These are phyloP conservation scores for Arvicanthis niloticus DNA, from an alignment of 2,113 vertebrate genomes.

Conservation along the genomic window DNA sequence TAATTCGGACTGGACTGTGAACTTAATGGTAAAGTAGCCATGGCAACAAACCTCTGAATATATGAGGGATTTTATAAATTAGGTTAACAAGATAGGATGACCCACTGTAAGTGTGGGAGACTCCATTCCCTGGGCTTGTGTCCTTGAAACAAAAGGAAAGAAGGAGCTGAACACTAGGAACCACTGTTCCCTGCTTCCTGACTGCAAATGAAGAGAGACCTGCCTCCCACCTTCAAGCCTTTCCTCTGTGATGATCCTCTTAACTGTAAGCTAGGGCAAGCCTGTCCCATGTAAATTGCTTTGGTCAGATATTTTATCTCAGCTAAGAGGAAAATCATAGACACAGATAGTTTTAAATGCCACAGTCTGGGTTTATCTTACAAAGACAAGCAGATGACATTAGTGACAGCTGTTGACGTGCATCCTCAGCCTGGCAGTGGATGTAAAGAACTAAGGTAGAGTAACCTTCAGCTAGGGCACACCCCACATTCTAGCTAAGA, in stretches of 20 bases:
- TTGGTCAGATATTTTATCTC: neutral
- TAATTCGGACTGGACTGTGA: too few relatives aligned
- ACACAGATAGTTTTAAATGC: neutral
- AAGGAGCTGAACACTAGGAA: neutral
- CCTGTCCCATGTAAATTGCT: neutral
- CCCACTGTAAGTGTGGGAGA: neutral
- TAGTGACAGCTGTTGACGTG: neutral
- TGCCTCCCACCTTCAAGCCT: neutral
- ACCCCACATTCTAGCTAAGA: neutral
- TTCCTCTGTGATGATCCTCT: rapidly evolving
- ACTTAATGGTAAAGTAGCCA: too few relatives aligned
- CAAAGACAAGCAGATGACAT: neutral
- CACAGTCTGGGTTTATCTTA: neutral
- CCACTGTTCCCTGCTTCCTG: neutral
- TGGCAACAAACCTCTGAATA: neutral
- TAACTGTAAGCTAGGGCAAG: neutral
- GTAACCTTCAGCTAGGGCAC: neutral
- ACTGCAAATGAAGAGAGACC: neutral
- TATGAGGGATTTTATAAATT: neutral
- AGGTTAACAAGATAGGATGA: too few relatives aligned
- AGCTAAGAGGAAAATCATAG: neutral
- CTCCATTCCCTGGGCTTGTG: neutral
- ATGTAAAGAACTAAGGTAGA: neutral
- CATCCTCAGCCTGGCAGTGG: neutral
- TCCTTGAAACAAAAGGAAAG: neutral